A percentile compares a stretch with the other conserved stretches of the same genome.
Evolutionary conservation across 2,888 invertebrate genomes (phyloP).

Genomic region (Polylopha cassiicola): DNA sequence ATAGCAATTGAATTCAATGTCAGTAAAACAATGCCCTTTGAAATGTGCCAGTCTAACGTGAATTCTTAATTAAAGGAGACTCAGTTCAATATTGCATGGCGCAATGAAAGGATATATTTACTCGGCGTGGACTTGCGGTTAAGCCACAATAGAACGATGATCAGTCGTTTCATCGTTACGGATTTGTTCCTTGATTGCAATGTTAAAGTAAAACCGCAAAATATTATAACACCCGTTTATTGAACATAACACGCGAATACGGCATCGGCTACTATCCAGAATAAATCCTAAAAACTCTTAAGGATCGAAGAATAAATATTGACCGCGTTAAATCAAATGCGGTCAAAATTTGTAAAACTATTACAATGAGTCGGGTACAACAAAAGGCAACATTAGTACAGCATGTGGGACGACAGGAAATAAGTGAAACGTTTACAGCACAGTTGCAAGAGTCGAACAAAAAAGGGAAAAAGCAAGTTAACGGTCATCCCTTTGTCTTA

Average conservation of each 20-base stretch:
- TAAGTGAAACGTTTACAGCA: slow-evolving; percentile 47
- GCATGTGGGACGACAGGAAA: slow-evolving; percentile 52
- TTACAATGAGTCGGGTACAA: slow-evolving; percentile 22
- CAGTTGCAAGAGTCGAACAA: slow-evolving; percentile 43
- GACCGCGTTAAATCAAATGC: slow-evolving; percentile 3
- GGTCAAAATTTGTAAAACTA: slow-evolving; percentile 18
- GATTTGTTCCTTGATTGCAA: slow-evolving; percentile 29
- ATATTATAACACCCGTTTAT: slow-evolving; percentile 4
- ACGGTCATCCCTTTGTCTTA: slow-evolving; percentile 56
- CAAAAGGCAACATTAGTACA: slow-evolving; percentile 38
- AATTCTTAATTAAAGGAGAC: slow-evolving; percentile 41
- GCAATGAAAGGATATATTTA: slow-evolving; percentile 34
- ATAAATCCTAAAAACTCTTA: too few species aligned
- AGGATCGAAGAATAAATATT: slow-evolving; percentile 7
- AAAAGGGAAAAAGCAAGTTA: slow-evolving; percentile 45
- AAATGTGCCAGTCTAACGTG: slow-evolving; percentile 39
- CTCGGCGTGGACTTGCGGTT: slow-evolving; percentile 46
- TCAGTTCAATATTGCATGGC: slow-evolving; percentile 42
- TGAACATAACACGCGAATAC: slow-evolving; percentile 4
- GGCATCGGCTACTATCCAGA: too few species aligned
- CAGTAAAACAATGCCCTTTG: slow-evolving; percentile 51
- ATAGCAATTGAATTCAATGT: slow-evolving; percentile 58
- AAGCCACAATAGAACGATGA: slow-evolving; percentile 40
- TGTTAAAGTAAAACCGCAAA: slow-evolving; percentile 25
- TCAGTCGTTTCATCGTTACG: slow-evolving; percentile 29